phyloP scores from a whole-genome alignment of 2,113 vertebrate species.

The human region DNA sequence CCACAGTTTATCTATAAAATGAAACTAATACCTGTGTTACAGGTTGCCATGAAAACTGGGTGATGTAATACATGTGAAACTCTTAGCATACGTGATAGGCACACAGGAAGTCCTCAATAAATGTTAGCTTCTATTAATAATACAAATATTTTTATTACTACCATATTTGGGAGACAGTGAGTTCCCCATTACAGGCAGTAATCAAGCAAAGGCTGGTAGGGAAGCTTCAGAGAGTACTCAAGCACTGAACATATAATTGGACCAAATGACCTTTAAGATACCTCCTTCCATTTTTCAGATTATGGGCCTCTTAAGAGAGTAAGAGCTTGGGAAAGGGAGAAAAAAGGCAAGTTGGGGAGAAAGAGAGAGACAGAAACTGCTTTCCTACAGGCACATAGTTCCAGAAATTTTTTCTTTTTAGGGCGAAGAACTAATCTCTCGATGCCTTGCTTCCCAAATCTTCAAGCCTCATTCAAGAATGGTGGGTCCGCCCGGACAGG shows the following conservation, averaged over 20 bases:
- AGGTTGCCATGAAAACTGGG: neutral
- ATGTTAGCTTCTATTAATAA: neutral
- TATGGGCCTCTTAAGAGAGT: neutral
- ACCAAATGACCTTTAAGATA: neutral
- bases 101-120: neutral
- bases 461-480: conserved; percentile 41
- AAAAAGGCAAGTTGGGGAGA: neutral
- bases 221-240: neutral
- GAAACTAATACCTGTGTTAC: neutral
- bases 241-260: neutral
- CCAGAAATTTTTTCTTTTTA: conserved; percentile 50
- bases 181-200: neutral
- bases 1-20: neutral
- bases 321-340: neutral
- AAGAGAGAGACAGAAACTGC: neutral
- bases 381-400: neutral
- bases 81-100: neutral
- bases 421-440: conserved; percentile 33
- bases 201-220: neutral
- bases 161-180: neutral
- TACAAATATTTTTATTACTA: neutral
- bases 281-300: conserved; percentile 10
- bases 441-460: conserved; percentile 30
- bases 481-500: neutral
- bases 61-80: neutral